These are phyloP conservation scores for Rotaria sp. DNA, from an alignment of 2,888 invertebrate species.

Conservation along the genomic window DNA sequence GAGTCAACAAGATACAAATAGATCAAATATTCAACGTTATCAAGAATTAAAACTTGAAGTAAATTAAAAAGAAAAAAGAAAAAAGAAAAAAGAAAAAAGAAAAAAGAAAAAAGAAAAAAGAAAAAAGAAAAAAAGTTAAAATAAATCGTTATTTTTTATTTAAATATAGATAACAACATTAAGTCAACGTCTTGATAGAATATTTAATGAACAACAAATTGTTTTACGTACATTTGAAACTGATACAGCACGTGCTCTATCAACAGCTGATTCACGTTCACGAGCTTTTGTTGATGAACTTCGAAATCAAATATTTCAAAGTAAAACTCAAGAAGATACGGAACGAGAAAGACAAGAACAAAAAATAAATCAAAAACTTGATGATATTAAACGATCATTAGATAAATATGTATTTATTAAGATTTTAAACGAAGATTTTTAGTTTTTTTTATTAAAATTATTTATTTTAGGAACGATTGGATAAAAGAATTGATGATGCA, in stretches of 20 bases:
- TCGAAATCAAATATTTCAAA: constrained; percentile 33
- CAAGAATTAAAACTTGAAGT: constrained; percentile 38
- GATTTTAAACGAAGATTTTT: too few relatives aligned
- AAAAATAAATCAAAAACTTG: constrained; percentile 31
- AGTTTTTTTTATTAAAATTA: too few relatives aligned
- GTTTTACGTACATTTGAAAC: constrained; percentile 39
- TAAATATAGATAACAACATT: constrained; percentile 30
- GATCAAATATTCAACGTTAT: constrained; percentile 27
- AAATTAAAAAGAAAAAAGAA: neutral
- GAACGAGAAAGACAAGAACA: constrained; percentile 33
- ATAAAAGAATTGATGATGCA: constrained; percentile 34
- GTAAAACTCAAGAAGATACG: constrained; percentile 32
- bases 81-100: too few relatives aligned
- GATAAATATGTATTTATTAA: constrained; percentile 26
- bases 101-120: too few relatives aligned
- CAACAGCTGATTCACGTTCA: constrained; percentile 31
- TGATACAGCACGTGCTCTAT: constrained; percentile 36
- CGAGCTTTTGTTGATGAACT: constrained; percentile 33
- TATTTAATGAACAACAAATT: constrained; percentile 38
- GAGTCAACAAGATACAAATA: constrained; percentile 32
- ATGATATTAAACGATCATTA: constrained; percentile 34
- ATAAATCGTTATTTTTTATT: neutral
- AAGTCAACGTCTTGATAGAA: constrained; percentile 34
- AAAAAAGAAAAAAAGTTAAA: too few relatives aligned
- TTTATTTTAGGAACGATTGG: constrained; percentile 32